Percentiles rank a stretch among this genome's conserved stretches.
phyloP scores from a whole-genome alignment of 2,888 invertebrate species.

The Trichopria drosophilae region DNA sequence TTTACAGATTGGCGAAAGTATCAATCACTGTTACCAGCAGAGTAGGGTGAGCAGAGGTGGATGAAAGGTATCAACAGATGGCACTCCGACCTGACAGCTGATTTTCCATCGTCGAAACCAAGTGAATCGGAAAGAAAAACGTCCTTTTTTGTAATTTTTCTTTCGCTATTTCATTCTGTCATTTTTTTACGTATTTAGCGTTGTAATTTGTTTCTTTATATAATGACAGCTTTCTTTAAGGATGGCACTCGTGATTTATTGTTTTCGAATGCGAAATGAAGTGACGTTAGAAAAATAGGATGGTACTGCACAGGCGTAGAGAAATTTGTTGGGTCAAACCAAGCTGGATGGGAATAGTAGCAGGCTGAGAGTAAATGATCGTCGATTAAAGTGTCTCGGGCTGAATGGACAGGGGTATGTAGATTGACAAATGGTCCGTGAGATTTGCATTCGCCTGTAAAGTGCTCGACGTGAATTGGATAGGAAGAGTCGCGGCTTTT shows the following conservation, averaged over 20 bases:
- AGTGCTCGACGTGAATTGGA: slow-evolving; percentile 45
- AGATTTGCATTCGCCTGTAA: slow-evolving; percentile 52
- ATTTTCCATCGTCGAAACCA: slow-evolving; percentile 28
- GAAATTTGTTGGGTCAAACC: slow-evolving; percentile 29
- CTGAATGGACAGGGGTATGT: slow-evolving; percentile 33
- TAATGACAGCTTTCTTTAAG: too few relatives aligned
- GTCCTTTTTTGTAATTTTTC: too few relatives aligned
- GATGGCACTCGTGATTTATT: too few relatives aligned
- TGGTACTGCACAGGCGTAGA: neutral
- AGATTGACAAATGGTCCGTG: slow-evolving; percentile 54
- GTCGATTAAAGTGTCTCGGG: slow-evolving; percentile 53
- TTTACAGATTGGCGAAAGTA: slow-evolving; percentile 36
- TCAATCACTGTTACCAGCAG: slow-evolving; percentile 42
- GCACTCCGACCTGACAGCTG: slow-evolving; percentile 30
- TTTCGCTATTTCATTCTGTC: too few relatives aligned
- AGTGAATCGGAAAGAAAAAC: slow-evolving; percentile 12
- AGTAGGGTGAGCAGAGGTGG: slow-evolving; percentile 16
- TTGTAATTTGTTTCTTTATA: too few relatives aligned
- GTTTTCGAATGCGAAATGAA: slow-evolving; percentile 8
- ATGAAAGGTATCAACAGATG: slow-evolving; percentile 48
- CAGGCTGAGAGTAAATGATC: slow-evolving; percentile 49
- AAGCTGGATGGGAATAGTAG: slow-evolving; percentile 8
- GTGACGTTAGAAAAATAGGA: slow-evolving; percentile 1
- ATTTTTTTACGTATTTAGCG: too few relatives aligned
- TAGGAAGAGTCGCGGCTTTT: slow-evolving; percentile 41